These are phyloP conservation scores for Aphaenogaster floridana DNA, from an alignment of 1,140 invertebrate genomes.

Conservation along the genomic window DNA sequence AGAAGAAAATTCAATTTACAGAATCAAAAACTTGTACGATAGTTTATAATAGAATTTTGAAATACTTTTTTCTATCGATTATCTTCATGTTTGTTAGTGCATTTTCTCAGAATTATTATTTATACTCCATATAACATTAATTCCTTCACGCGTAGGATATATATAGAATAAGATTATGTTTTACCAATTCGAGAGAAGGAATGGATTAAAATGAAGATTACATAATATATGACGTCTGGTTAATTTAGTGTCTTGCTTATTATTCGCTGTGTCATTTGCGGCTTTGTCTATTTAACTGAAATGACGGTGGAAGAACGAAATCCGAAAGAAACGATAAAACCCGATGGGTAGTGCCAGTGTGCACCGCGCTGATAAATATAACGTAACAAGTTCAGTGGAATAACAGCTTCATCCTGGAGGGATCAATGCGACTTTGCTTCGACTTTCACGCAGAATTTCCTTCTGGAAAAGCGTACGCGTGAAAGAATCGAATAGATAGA, in stretches of 20 bases:
- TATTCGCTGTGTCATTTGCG: slow-evolving; percentile 71
- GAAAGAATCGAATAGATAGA: slow-evolving; percentile 66
- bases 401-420: slow-evolving; percentile 84
- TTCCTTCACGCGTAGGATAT: neutral
- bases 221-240: slow-evolving; percentile 23
- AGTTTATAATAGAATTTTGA: neutral
- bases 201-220: slow-evolving; percentile 5
- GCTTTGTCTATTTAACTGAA: slow-evolving; percentile 71
- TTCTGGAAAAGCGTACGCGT: slow-evolving; percentile 71
- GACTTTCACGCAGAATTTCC: slow-evolving; percentile 76
- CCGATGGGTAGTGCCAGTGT: slow-evolving; percentile 75
- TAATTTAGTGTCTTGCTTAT: slow-evolving; percentile 65
- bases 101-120: neutral
- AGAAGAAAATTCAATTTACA: neutral
- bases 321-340: slow-evolving; percentile 75
- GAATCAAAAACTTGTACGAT: neutral
- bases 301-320: slow-evolving; percentile 69
- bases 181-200: neutral
- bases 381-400: slow-evolving; percentile 85
- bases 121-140: neutral
- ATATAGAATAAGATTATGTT: neutral
- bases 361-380: slow-evolving; percentile 84
- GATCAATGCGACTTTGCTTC: slow-evolving; percentile 82
- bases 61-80: neutral
- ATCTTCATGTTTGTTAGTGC: neutral